Evolutionary conservation across 2,888 invertebrate species (phyloP), one percentile per base, ranked within the genome.

Genomic region (Ceriagrion tenellum): DNA sequence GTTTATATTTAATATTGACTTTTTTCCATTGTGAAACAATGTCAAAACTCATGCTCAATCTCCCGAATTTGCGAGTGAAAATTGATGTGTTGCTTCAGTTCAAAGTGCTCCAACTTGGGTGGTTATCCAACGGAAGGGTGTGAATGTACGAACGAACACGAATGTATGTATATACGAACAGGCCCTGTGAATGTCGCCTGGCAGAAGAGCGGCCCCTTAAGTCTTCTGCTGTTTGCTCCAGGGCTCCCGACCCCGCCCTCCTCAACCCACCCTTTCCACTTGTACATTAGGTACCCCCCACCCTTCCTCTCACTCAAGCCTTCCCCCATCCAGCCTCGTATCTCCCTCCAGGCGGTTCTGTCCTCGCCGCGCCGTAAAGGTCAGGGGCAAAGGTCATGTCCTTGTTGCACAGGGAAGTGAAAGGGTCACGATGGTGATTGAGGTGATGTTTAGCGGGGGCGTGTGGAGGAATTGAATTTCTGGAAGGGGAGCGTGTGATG

Each of bases 301-400:
- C 55, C 12, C 23, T 55, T 26, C 55, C 10, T 16, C 89, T 16
- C 26, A 55, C 55, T 2, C 81, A 13, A 16, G 13, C 26, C 89
- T 89, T n/a, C 26, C 55, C n/a, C 26, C 47, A 10, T 20, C 55
- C 89, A 12, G 18, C n/a, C 81, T 55, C n/a, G 26, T 23, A 40
- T 4, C 47, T 89, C 89, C 47, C 55, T n/a, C 26, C 81, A 18
- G 81, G 30, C 30, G 35, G 18, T 35, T 1, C 35, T 81, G 47
- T 59, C 35, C 89, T 40, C 47, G 26, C n/a, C 23, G 55, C 8
- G 20, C n/a, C 16, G 0, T 89, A 89, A 89, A 89, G 89, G 89
- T 89, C 89, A 89, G 89, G 89, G 47, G 89, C 89, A 89, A 89
- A 89, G 89, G 89, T 89, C 89, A 89, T 89, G 89, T 89, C 89